Base-by-base conservation (phyloP, 2,888 invertebrate genomes). In the Crioceris asparagi region DNA sequence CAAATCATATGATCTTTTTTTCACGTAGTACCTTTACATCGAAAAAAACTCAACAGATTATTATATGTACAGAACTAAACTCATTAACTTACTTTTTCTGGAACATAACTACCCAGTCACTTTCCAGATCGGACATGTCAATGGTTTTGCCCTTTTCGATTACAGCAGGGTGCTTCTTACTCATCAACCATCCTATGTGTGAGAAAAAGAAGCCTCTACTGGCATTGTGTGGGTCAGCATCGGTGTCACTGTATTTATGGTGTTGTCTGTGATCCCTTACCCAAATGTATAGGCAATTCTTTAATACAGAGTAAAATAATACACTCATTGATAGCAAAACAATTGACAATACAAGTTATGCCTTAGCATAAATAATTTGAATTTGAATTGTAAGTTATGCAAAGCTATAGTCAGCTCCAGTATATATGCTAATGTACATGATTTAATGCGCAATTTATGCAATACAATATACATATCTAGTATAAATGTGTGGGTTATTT, bases 101-200 rank as follows among this genome's bases (percentile, higher is more conserved):
- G 40, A 79, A 76, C 72, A 75, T 75, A 15, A 84, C 73, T 45
- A 84, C 67, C 46, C 73, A 72, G 55, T 90, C 86, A 1, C 70
- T 70, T 48, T 74, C 67, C 39, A 88, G 59, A 55, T 90, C 88
- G n/a, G 76, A 75, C 68, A 87, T 67, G 54, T 87, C 83, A 19
- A 88, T 72, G 17, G 66, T 69, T 51, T 60, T 62, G 16, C 75
- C 83, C 47, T 80, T 76, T 40, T 70, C 67, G 17, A 71, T 74
- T 21, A 84, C 81, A 43, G 77, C 72, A 0, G 84, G 86, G 56
- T 90, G 88, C 58, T 87, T 88, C 46, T 70, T 74, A 41, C 67
- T 66, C 72, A 88, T 72, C 14, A 90, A 65, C 90, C 90, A 92
- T 4, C 90, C 90, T 35, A 90, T 74, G 59, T 91, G 90, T 2